Evolutionary conservation across 2,797 vertebrate genomes (phyloP), one percentile per base, ranked within the genome.

Genomic region (Sebastes hopkinsi): DNA sequence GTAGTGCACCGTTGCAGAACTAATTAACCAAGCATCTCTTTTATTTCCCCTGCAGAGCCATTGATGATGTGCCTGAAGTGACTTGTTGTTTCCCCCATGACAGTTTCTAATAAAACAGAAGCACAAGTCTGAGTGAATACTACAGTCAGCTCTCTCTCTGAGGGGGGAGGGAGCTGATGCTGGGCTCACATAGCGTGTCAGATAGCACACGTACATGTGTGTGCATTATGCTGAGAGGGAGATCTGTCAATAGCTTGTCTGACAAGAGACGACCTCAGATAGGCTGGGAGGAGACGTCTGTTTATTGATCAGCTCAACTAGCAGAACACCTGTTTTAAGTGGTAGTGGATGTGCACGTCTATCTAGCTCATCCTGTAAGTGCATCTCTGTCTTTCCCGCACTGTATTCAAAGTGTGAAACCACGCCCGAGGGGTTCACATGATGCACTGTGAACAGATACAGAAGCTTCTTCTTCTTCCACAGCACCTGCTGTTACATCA

Each of bases 11-110:
- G 56, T n/a, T n/a, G 70, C 77, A 82, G 69, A 89, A 89, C 86
- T 30, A 88, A 90, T 89, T 84, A 83, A 69, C 78, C 55, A 50
- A 75, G 54, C 64, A 6, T 74, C 68, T 62, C 64, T 80, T 64
- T 71, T 79, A 54, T 75, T 79, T 86, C 58, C 29, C 64, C 34
- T 29, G 25, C 14, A 76, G 46, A 22, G 46, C 59, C 66, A 38
- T 62, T 64, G 54, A 87, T 82, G 84, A 77, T 52, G 67, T 38
- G 71, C 36, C 71, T 27, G 34, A 29, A 71, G 58, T 67, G 67
- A 62, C 65, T n/a, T 77, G 59, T 74, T 75, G 29, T 52, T 75
- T 67, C 50, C 72, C 74, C 60, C 54, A 20, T 66, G 55, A 72
- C 70, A 60, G 22, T 73, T 85, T 83, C 79, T 71, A 55, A 72